Evolutionary conservation across 2,888 invertebrate species (phyloP).

Genomic region (Perizoma affinitatum): DNA sequence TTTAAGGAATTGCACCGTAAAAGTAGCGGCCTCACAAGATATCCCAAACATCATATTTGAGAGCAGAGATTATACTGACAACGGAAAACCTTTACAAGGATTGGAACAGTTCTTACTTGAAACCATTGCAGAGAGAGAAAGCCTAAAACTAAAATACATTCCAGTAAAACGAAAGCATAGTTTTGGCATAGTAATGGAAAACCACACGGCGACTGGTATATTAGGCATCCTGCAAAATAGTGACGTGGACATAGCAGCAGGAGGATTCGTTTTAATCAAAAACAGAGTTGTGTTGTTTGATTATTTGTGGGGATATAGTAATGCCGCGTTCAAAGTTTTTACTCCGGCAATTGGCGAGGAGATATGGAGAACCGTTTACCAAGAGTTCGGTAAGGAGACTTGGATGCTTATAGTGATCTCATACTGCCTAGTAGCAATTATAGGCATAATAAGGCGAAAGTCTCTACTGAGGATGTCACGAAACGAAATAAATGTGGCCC

Average conservation of each 20-base stretch:
- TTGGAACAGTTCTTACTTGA: constrained; percentile 60
- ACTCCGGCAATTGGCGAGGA: constrained; percentile 47
- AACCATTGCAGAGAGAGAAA: constrained; percentile 49
- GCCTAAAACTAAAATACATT: constrained; percentile 47
- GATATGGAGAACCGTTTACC: constrained; percentile 58
- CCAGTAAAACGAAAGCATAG: constrained; percentile 32
- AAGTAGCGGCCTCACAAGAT: constrained; percentile 50
- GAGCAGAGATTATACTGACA: constrained; percentile 43
- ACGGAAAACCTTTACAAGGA: constrained; percentile 46
- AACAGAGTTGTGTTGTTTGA: constrained; percentile 60
- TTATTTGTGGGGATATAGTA: constrained; percentile 58
- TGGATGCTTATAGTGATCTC: constrained; percentile 57
- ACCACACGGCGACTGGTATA: constrained; percentile 56
- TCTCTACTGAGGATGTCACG: constrained; percentile 35
- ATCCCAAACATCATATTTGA: constrained; percentile 51
- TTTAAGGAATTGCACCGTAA: constrained; percentile 52
- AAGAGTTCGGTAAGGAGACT: constrained; percentile 50
- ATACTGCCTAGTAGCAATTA: constrained; percentile 39
- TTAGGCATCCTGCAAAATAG: constrained; percentile 48
- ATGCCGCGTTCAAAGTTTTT: constrained; percentile 48
- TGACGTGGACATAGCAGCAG: constrained; percentile 53
- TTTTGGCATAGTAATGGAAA: constrained; percentile 53
- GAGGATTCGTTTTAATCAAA: constrained; percentile 54
- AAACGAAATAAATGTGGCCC: constrained; percentile 40
- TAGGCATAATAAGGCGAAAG: constrained; percentile 35